Evolutionary conservation across 2,113 vertebrate species (phyloP).

Genomic region (Brachionichthys hirsutus): DNA sequence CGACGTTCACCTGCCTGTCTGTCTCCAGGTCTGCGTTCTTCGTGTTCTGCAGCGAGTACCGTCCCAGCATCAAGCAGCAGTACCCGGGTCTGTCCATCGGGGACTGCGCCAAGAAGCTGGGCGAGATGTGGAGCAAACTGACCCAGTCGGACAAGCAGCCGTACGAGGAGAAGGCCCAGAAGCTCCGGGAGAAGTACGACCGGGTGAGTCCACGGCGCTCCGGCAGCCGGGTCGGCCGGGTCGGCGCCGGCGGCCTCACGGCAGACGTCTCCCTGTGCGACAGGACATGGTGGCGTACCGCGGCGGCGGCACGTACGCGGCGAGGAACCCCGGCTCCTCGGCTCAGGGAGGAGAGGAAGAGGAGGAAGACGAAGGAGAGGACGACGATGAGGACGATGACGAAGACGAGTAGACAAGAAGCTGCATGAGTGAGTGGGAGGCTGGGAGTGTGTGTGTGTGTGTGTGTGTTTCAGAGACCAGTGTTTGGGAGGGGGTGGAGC

Average conservation of each 20-base stretch:
- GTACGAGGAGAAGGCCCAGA: conserved; percentile 74
- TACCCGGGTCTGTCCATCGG: conserved; percentile 69
- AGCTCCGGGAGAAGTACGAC: conserved; percentile 73
- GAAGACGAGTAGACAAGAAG: conserved; percentile 63
- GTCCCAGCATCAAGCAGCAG: conserved; percentile 73
- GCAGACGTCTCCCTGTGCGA: neutral
- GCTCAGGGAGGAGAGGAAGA: conserved; percentile 65
- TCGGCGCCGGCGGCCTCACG: too few relatives aligned
- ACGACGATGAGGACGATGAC: conserved; percentile 58
- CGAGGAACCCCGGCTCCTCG: conserved; percentile 58
- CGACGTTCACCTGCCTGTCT: conserved; percentile 8
- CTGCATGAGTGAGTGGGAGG: conserved; percentile 25
- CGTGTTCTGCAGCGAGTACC: conserved; percentile 73
- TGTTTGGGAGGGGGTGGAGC: too few relatives aligned
- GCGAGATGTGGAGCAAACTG: conserved; percentile 72
- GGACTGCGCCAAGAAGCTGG: conserved; percentile 72
- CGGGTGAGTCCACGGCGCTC: conserved; percentile 44
- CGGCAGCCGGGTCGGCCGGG: too few relatives aligned
- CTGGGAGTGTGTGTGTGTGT: conserved; percentile 15
- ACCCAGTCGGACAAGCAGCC: conserved; percentile 66
- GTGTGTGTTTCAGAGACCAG: conserved; percentile 46
- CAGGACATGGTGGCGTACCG: conserved; percentile 76
- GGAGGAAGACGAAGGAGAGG: conserved; percentile 58
- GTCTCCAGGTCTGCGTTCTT: conserved; percentile 68
- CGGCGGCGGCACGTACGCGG: conserved; percentile 51